Conservation (phyloP, 2,888 invertebrate species). For the Drosophila infuscata region DNA sequence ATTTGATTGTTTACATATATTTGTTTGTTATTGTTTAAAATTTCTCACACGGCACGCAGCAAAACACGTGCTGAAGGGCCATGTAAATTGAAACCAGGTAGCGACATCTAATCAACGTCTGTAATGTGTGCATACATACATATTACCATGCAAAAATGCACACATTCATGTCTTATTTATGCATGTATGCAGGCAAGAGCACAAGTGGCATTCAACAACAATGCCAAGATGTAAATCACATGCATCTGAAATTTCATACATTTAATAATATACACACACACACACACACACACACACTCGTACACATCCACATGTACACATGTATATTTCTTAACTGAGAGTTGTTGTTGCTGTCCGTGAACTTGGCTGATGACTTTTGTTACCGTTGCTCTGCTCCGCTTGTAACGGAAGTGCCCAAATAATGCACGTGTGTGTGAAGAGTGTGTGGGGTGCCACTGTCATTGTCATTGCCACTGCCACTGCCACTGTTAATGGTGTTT, state of each 20-base stretch:
- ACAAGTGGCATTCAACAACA: constrained; percentile 49
- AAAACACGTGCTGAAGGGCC: constrained; percentile 64
- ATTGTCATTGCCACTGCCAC: not conserved
- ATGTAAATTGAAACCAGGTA: constrained; percentile 69
- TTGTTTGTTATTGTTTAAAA: constrained; percentile 63
- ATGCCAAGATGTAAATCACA: constrained; percentile 72
- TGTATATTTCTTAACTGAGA: not conserved
- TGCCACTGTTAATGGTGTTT: constrained; percentile 14
- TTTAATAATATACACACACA: constrained; percentile 40
- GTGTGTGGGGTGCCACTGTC: constrained; percentile 76
- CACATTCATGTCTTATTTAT: not conserved
- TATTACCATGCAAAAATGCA: not conserved
- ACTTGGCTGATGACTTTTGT: constrained; percentile 75
- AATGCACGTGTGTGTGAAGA: constrained; percentile 29
- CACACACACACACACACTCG: constrained; percentile 1
- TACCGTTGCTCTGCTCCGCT: constrained; percentile 50
- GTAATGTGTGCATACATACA: constrained; percentile 1
- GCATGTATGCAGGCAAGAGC: constrained; percentile 10
- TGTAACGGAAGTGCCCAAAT: constrained; percentile 68
- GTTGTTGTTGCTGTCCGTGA: constrained; percentile 65
- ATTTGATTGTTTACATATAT: constrained; percentile 38
- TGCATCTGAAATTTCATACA: constrained; percentile 73
- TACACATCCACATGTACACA: constrained; percentile 17
- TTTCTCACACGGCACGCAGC: constrained; percentile 50
- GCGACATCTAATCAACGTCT: constrained; percentile 55